Conservation (phyloP, 2,113 vertebrate genomes). For the Triplophysa siluroides region DNA sequence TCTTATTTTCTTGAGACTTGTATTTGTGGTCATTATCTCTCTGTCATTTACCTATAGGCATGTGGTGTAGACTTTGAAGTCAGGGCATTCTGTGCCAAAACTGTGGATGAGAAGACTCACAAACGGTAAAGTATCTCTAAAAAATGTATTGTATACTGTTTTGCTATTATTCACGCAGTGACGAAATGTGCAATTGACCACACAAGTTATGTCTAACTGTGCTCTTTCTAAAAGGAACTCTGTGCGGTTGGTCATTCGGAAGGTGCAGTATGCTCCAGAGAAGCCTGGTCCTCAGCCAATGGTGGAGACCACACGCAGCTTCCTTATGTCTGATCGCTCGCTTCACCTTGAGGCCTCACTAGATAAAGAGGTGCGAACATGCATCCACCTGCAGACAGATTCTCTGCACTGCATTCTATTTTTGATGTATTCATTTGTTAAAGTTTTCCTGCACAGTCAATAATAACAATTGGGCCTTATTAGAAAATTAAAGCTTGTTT, state of each 20-base stretch:
- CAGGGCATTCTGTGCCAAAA: slow-evolving; percentile 90
- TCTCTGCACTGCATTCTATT: neutral
- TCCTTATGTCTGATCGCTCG: slow-evolving; percentile 90
- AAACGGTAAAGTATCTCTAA: slow-evolving; percentile 76
- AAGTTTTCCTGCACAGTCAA: neutral
- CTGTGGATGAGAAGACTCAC: slow-evolving; percentile 91
- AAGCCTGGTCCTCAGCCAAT: slow-evolving; percentile 87
- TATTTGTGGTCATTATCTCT: neutral
- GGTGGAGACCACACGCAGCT: slow-evolving; percentile 88
- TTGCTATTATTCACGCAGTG: slow-evolving; percentile 12
- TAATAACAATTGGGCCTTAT: neutral
- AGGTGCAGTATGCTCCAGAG: slow-evolving; percentile 91
- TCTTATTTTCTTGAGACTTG: neutral
- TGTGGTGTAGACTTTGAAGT: slow-evolving; percentile 93
- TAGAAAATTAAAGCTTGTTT: too few species aligned
- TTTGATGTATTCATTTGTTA: neutral
- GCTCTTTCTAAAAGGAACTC: slow-evolving; percentile 77
- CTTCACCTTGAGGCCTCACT: slow-evolving; percentile 88
- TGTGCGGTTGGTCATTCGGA: slow-evolving; percentile 87
- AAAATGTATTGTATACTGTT: neutral
- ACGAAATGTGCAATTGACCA: neutral
- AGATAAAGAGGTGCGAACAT: slow-evolving; percentile 82
- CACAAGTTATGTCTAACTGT: slow-evolving; percentile 6
- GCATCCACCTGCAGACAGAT: neutral
- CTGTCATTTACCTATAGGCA: slow-evolving; percentile 62